Percentiles rank a stretch among this genome's conserved stretches.
phyloP scores from a whole-genome alignment of 2,888 invertebrate genomes.

The Hecatera dysodea region DNA sequence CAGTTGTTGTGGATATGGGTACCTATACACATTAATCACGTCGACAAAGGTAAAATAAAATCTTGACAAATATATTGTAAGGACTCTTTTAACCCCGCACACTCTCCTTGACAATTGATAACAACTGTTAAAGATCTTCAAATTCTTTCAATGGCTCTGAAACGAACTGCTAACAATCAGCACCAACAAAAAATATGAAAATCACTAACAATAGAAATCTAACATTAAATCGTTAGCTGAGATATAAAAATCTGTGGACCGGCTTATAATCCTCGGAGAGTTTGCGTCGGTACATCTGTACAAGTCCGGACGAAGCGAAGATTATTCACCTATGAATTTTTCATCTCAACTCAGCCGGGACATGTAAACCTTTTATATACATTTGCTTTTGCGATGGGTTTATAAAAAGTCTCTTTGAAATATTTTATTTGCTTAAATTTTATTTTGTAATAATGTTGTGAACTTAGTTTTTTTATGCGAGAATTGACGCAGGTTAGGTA shows the following conservation, averaged over 20 bases:
- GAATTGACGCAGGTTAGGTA: slow-evolving; percentile 7
- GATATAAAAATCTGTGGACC: slow-evolving; percentile 56
- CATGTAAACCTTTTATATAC: slow-evolving; percentile 68
- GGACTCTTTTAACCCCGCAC: too few species aligned
- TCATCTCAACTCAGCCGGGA: slow-evolving; percentile 61
- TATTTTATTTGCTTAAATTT: slow-evolving; percentile 30
- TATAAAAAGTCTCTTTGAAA: slow-evolving; percentile 51
- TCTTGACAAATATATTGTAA: too few species aligned
- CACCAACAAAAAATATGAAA: slow-evolving; percentile 4
- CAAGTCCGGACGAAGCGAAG: slow-evolving; percentile 52
- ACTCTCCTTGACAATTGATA: too few species aligned
- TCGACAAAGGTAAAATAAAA: too few species aligned
- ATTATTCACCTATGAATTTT: slow-evolving; percentile 72
- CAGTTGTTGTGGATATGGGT: too few species aligned
- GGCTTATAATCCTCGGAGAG: slow-evolving; percentile 55
- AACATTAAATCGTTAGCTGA: slow-evolving; percentile 32
- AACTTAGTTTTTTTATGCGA: slow-evolving; percentile 9
- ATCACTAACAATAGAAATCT: slow-evolving; percentile 44
- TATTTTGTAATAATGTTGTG: slow-evolving; percentile 14
- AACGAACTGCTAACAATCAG: slow-evolving; percentile 1
- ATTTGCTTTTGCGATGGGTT: slow-evolving; percentile 60
- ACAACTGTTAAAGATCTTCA: too few species aligned
- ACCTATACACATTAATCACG: too few species aligned
- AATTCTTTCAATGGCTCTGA: background rate
- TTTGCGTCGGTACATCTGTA: slow-evolving; percentile 43